Base-by-base conservation (phyloP, 2,888 invertebrate genomes). In the Ormyrus pomaceus region DNA sequence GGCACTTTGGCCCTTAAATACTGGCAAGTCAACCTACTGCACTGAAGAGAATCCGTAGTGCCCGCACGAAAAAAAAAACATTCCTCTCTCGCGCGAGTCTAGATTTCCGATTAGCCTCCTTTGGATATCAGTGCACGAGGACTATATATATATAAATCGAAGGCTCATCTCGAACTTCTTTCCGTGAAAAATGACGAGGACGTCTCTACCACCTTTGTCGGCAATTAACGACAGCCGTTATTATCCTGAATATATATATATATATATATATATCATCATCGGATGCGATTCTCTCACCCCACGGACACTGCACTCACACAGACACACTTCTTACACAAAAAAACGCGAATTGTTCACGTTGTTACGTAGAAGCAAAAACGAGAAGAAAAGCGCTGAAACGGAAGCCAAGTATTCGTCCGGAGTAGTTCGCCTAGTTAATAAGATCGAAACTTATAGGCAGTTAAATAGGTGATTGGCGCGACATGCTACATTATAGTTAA, bases 151-250 rank as follows among this genome's bases (percentile, higher is more conserved):
- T 19, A 19, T 19, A 70, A 72, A 62, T 19, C 8, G 19, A 56
- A 80, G 56, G 69, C 73, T 81, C 78, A 81, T 81, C 78, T 81
- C 77, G 80, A 73, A 62, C 71, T 68, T 76, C 59, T 50, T 78
- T 78, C 13, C 59, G 45, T 19, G 19, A 6, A 19, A 19, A 45
- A 69, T 62, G 68, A 77, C 69, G 68, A 72, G 45, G 58, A 66
- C 64, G 46, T 19, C 65, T 58, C 72, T 34, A 77, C 76, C 73
- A 48, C 65, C 59, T 77, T 72, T 72, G 56, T 75, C 66, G 76
- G 70, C 59, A 45, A 66, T 68, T 61, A 45, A 66, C 9, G 2
- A 55, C 70, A 70, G 73, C 69, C 58, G 64, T 50, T 70, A 19
- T 19, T 19, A 19, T 73, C 73, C 64, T 65, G 74, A 73, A 73